phyloP scores from a whole-genome alignment of 2,888 invertebrate genomes.

The Homarus gammarus region DNA sequence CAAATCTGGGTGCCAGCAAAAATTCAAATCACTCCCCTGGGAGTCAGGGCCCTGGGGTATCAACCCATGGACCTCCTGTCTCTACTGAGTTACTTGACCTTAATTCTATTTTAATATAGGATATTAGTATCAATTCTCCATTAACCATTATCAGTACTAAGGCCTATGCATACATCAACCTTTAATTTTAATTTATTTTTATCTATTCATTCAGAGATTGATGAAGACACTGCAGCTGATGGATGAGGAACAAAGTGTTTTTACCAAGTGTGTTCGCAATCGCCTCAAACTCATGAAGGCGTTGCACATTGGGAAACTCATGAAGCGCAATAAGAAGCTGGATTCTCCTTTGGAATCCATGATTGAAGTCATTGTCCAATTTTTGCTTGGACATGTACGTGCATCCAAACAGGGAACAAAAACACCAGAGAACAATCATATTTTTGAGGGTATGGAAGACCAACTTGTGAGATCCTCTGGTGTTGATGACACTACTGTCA shows the following conservation, averaged over 20 bases:
- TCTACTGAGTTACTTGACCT: no score
- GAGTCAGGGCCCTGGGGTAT: no score
- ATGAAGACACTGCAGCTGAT: background rate
- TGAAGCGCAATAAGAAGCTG: slow-evolving; percentile 46
- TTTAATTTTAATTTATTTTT: background rate
- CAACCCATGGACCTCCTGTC: no score
- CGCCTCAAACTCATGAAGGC: slow-evolving; percentile 40
- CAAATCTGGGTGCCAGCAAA: no score
- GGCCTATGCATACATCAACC: no score
- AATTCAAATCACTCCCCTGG: no score
- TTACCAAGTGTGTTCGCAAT: slow-evolving; percentile 33
- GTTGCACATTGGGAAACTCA: slow-evolving; percentile 42
- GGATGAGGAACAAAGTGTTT: slow-evolving; percentile 33
- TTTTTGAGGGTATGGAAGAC: background rate
- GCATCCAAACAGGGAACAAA: background rate
- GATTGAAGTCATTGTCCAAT: slow-evolving; percentile 51
- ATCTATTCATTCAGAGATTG: slow-evolving; percentile 21
- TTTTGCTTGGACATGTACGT: slow-evolving; percentile 30
- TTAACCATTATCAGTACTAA: no score
- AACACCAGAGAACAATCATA: background rate
- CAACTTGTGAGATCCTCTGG: background rate
- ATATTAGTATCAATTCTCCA: no score
- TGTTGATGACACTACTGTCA: background rate
- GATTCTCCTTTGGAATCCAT: slow-evolving; percentile 25
- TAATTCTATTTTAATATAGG: no score